Percentiles rank a stretch among this genome's conserved stretches.
Conservation (phyloP, 2,888 invertebrate species). For the Cerastis rubricosa region DNA sequence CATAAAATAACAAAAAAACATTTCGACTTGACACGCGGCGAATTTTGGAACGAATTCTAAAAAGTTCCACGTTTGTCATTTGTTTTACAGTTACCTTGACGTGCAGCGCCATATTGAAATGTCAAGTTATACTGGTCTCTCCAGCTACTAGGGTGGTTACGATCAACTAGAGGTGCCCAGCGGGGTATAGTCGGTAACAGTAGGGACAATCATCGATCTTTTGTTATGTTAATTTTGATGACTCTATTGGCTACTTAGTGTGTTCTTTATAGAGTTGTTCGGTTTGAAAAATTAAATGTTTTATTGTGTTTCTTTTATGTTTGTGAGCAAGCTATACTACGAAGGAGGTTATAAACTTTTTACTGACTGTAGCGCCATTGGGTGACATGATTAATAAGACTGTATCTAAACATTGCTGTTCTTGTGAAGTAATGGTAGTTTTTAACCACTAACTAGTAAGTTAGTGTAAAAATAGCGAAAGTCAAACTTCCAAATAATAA, state of each 20-base stretch:
- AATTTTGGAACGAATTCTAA: conserved; percentile 16
- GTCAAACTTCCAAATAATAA: neutral
- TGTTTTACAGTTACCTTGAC: conserved; percentile 1
- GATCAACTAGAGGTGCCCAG: conserved; percentile 64
- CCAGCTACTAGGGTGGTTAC: conserved; percentile 54
- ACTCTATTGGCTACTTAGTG: conserved; percentile 60
- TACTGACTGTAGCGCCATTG: neutral
- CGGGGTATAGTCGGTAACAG: conserved; percentile 65
- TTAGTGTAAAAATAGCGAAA: neutral
- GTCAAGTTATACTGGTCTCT: conserved; percentile 28
- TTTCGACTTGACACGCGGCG: neutral
- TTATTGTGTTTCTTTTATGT: conserved; percentile 28
- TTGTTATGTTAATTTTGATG: conserved; percentile 73
- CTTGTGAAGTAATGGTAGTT: neutral
- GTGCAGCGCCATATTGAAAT: conserved; percentile 23
- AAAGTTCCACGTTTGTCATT: conserved; percentile 1
- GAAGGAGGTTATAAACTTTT: conserved; percentile 2
- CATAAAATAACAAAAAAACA: conserved; percentile 28
- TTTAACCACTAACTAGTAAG: neutral
- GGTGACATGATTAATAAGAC: neutral
- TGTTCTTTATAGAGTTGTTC: conserved; percentile 42
- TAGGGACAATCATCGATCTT: conserved; percentile 72
- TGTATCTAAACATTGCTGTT: neutral
- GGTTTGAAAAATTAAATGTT: conserved; percentile 23
- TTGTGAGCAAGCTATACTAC: conserved; percentile 6